Base-by-base conservation (phyloP, 1,140 invertebrate genomes). In the Drosophila murphyi region DNA sequence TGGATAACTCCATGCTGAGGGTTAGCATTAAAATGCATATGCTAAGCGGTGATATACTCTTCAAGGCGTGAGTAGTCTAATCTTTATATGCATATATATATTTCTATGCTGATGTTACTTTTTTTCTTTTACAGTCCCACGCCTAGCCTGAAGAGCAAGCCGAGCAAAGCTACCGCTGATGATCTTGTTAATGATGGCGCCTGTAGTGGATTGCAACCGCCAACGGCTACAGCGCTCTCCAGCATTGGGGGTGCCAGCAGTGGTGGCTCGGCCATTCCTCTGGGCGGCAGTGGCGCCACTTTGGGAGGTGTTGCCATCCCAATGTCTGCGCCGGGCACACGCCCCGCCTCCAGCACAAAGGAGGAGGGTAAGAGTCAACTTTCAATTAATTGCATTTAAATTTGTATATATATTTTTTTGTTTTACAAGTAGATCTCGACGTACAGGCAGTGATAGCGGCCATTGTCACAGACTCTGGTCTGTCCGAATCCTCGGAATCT, bases 1-100 rank as follows among this genome's bases (percentile, higher is more conserved):
- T 98, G 89, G 98, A 99, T 93, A 99, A 99, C 94, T 99, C 98
- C 39, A 98, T 98, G 94, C 94, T 99, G 8, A 94, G 96, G 85
- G 95, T 99, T 67, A 95, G 96, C 56, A 97, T 99, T 72, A 95
- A 96, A 85, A 98, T 99, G 96, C 97, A 97, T 81, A 97, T 99
- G 95, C 95, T 98, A 57, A 97, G 97, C 52, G 98, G 98, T 52
- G 98, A 99, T 93, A 97, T 98, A 73, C 95, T 98, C 68, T 99
- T 99, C 92, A 99, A 99, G 97, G 98, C 98, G 98, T 99, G 93
- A 96, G 96, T 95, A 50, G 1, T 4, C 8, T 0, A 5, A 51
- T 6, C 2, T 10, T 2, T 41, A 10, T 3, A 41, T 41, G 39
- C 10, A 29, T 6, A 12, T n/a, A 8, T 2, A 34, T 35, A 43